A percentile compares a stretch with the other conserved stretches of the same genome.
These are phyloP conservation scores for Sinella curviseta DNA, from an alignment of 1,140 invertebrate genomes.

Conservation along the genomic window DNA sequence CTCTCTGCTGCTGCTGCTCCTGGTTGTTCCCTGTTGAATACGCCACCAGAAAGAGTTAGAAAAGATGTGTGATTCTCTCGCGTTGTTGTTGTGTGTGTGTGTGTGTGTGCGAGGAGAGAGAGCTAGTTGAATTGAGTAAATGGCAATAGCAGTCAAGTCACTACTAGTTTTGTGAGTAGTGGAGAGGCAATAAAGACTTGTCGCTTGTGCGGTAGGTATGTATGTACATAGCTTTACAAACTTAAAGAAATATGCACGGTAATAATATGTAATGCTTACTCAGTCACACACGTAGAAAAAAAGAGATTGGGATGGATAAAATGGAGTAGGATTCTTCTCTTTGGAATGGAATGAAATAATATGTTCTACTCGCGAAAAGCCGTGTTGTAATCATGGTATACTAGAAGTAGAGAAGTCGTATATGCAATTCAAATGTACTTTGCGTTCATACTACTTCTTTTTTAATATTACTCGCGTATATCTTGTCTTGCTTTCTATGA, in stretches of 20 bases:
- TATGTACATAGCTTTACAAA: background rate
- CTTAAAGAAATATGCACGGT: background rate
- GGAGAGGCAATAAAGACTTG: slow-evolving; percentile 6
- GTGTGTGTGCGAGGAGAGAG: too few species aligned
- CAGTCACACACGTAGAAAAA: background rate
- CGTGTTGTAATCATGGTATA: background rate
- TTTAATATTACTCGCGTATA: background rate
- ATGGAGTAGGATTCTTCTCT: background rate
- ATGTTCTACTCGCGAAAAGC: too few species aligned
- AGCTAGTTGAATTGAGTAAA: background rate
- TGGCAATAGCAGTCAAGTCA: slow-evolving; percentile 1
- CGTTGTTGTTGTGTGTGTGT: background rate
- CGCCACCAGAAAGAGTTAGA: background rate
- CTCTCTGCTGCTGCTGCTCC: background rate
- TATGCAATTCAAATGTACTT: background rate
- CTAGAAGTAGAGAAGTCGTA: too few species aligned
- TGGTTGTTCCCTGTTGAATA: slow-evolving; percentile 19
- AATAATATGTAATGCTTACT: background rate
- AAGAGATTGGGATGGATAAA: background rate
- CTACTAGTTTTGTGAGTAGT: background rate
- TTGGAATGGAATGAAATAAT: too few species aligned
- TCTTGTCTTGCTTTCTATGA: background rate
- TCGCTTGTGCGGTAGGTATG: background rate
- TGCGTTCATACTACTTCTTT: background rate
- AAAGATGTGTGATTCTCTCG: background rate